Conservation (phyloP, 2,888 invertebrate genomes). For the Odontomyia ornata region DNA sequence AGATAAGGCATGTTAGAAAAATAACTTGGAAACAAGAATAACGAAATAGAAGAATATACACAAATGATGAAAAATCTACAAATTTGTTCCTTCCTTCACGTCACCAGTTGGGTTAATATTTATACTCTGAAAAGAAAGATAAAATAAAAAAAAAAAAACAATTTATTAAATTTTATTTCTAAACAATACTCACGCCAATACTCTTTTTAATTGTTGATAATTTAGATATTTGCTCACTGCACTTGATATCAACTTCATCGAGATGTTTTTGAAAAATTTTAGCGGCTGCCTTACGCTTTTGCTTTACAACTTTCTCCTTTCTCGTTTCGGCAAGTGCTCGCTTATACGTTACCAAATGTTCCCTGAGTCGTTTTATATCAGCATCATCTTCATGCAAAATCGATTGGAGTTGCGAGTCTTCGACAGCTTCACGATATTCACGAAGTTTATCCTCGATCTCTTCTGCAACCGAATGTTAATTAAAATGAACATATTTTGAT, state of each 20-base stretch:
- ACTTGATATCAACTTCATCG: conserved; percentile 45
- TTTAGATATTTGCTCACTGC: conserved; percentile 46
- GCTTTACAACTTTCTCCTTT: conserved; percentile 42
- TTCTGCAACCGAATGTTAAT: not conserved
- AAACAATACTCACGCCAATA: conserved; percentile 42
- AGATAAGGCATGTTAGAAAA: not conserved
- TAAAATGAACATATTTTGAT: not conserved
- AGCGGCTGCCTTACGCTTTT: conserved; percentile 46
- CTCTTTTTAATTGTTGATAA: conserved; percentile 45
- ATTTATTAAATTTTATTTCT: not conserved
- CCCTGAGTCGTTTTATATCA: conserved; percentile 45
- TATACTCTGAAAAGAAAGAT: conserved; percentile 1
- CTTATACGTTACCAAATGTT: conserved; percentile 45
- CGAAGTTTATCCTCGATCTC: conserved; percentile 39
- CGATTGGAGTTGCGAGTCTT: conserved; percentile 22
- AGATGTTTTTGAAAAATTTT: conserved; percentile 49
- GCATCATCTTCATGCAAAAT: conserved; percentile 34
- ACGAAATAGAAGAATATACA: not conserved
- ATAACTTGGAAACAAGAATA: not conserved
- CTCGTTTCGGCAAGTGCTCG: conserved; percentile 33
- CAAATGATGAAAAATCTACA: not conserved
- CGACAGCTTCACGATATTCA: conserved; percentile 44
- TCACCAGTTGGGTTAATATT: not conserved
- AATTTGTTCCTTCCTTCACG: not conserved
- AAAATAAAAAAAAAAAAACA: not conserved